Conservation (phyloP, 2,888 invertebrate species). For the Limnephilus lunatus region DNA sequence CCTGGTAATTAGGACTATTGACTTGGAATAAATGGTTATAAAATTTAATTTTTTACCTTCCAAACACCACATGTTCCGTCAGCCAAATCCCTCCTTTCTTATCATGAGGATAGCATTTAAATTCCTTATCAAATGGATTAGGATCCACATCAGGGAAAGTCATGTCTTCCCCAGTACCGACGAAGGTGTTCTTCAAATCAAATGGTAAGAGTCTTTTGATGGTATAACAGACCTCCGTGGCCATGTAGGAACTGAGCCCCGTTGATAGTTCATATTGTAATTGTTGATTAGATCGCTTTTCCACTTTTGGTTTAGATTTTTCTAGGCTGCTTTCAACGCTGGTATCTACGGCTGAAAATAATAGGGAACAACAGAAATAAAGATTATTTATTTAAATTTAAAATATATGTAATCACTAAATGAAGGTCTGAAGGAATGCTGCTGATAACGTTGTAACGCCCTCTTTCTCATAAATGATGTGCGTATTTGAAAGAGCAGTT, state of each 20-base stretch:
- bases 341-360: slow-evolving; percentile 72
- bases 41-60: slow-evolving; percentile 74
- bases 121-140: slow-evolving; percentile 86
- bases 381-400: too few relatives aligned
- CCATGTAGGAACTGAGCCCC: slow-evolving; percentile 86
- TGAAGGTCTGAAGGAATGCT: background rate
- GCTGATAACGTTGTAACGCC: background rate
- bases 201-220: slow-evolving; percentile 89
- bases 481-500: too few relatives aligned
- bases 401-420: background rate
- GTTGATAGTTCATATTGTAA: slow-evolving; percentile 80
- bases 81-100: slow-evolving; percentile 90
- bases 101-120: slow-evolving; percentile 78
- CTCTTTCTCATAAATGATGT: background rate
- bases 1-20: background rate
- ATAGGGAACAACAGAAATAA: slow-evolving; percentile 62
- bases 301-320: slow-evolving; percentile 67
- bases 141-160: slow-evolving; percentile 75
- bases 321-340: slow-evolving; percentile 66
- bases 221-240: slow-evolving; percentile 85
- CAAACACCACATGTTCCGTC: slow-evolving; percentile 89
- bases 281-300: slow-evolving; percentile 72
- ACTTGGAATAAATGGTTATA: background rate
- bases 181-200: slow-evolving; percentile 87
- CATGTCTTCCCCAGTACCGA: slow-evolving; percentile 72